A percentile compares a stretch with the other conserved stretches of the same genome.
Evolutionary conservation across 2,888 invertebrate genomes (phyloP).

Genomic region (Odiellus spinosus): DNA sequence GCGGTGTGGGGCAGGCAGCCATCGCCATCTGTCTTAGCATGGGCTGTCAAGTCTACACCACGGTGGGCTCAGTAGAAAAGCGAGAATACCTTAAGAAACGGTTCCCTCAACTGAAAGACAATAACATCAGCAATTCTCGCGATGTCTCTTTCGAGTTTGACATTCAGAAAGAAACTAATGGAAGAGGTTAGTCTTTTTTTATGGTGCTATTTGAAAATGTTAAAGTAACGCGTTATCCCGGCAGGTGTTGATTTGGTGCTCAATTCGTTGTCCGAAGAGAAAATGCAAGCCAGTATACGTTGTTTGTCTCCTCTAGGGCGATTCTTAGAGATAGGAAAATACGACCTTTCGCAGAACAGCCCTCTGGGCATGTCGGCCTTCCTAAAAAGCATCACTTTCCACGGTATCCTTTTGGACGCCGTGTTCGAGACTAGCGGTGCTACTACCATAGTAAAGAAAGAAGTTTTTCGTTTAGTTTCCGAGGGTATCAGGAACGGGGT

Average conservation of each 20-base stretch:
- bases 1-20: conserved; percentile 94
- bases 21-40: conserved; percentile 79
- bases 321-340: conserved; percentile 96
- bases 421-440: conserved; percentile 51
- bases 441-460: conserved; percentile 46
- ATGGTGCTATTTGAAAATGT: no score
- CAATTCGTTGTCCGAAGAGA: conserved; percentile 87
- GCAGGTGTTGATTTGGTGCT: conserved; percentile 87
- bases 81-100: conserved; percentile 66
- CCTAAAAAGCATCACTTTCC: conserved; percentile 89
- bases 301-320: conserved; percentile 82
- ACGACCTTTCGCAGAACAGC: conserved; percentile 81
- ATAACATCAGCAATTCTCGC: conserved; percentile 76
- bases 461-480: conserved; percentile 55
- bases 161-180: conserved; percentile 63
- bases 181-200: conserved; percentile 37
- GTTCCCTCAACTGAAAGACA: conserved; percentile 66
- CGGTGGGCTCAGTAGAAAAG: conserved; percentile 72
- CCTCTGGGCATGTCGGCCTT: conserved; percentile 78
- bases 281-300: conserved; percentile 80
- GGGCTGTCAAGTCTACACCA: conserved; percentile 79
- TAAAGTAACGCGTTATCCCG: no score
- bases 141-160: conserved; percentile 82
- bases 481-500: conserved; percentile 77
- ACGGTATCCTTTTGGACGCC: conserved; percentile 88